A percentile compares a stretch with the other conserved stretches of the same genome.
Conservation (phyloP, 1,140 invertebrate species). For the Drosophila trapezifrons region DNA sequence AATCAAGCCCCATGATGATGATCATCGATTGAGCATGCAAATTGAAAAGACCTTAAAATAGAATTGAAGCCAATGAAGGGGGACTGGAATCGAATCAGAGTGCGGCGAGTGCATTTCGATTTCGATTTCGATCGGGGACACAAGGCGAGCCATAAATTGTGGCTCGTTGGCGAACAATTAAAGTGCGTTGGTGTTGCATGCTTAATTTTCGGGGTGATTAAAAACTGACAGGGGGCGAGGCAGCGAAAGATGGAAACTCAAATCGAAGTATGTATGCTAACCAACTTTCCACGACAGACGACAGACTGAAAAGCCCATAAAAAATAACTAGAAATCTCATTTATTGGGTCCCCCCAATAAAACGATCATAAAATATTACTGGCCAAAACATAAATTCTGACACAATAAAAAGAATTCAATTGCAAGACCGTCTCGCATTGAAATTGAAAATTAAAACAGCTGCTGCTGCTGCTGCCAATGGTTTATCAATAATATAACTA, state of each 20-base stretch:
- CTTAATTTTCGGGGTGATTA: constrained; percentile 63
- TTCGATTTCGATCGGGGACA: constrained; percentile 50
- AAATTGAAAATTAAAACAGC: constrained; percentile 51
- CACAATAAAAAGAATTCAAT: constrained; percentile 33
- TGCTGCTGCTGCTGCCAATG: constrained; percentile 6
- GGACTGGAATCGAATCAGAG: constrained; percentile 36
- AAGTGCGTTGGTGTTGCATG: constrained; percentile 59
- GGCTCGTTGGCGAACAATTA: constrained; percentile 61
- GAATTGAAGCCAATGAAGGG: constrained; percentile 75
- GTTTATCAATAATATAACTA: constrained; percentile 49
- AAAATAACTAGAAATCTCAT: constrained; percentile 27
- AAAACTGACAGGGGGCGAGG: constrained; percentile 39
- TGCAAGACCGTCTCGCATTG: constrained; percentile 18
- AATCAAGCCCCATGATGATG: constrained; percentile 39
- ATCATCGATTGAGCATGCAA: constrained; percentile 63
- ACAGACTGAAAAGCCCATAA: constrained; percentile 17
- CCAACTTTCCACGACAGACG: constrained; percentile 45
- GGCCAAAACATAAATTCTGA: constrained; percentile 39
- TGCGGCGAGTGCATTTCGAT: constrained; percentile 63
- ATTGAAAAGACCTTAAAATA: constrained; percentile 81
- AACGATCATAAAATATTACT: constrained; percentile 56
- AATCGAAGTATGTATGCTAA: constrained; percentile 39
- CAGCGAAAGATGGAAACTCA: constrained; percentile 30
- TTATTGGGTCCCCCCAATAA: constrained; percentile 29
- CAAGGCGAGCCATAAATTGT: constrained; percentile 58